Conservation (phyloP, 2,888 invertebrate species). For the Acanthosepion esculentum region DNA sequence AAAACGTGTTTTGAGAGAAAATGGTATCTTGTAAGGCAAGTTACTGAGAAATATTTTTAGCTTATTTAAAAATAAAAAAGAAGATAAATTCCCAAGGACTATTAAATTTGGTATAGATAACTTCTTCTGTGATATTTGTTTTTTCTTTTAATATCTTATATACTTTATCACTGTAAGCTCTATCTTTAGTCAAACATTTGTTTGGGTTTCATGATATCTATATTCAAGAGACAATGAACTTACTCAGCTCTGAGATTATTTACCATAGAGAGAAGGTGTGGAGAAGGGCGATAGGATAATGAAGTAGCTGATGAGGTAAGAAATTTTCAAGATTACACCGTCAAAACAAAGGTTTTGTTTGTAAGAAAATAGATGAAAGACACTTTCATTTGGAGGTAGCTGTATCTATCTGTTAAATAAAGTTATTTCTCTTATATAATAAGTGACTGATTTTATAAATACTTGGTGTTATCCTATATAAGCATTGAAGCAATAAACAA, state of each 20-base stretch:
- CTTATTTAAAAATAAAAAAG: not conserved
- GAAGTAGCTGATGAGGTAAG: not conserved
- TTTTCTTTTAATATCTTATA: not conserved
- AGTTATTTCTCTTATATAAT: not conserved
- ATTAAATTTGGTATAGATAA: not conserved
- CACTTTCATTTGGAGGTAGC: not conserved
- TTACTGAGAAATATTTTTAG: not conserved
- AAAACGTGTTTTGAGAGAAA: not conserved
- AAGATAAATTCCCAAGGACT: not conserved
- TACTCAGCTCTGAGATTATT: not conserved
- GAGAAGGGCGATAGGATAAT: not conserved
- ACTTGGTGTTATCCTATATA: not conserved
- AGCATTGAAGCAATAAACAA: not conserved
- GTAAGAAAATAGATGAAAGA: not conserved
- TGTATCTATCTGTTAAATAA: not conserved
- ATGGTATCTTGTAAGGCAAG: not conserved
- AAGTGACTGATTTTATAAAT: not conserved
- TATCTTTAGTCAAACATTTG: not conserved
- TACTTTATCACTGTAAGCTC: not conserved
- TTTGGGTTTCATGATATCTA: not conserved
- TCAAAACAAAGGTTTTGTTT: not conserved
- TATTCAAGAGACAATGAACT: not conserved
- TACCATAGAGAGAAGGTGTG: not conserved
- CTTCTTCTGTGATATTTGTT: not conserved
- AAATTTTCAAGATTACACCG: not conserved